A percentile compares a stretch with the other conserved stretches of the same genome.
These are phyloP conservation scores for Phenacoccus solenopsis DNA, from an alignment of 1,140 invertebrate genomes.

Conservation along the genomic window DNA sequence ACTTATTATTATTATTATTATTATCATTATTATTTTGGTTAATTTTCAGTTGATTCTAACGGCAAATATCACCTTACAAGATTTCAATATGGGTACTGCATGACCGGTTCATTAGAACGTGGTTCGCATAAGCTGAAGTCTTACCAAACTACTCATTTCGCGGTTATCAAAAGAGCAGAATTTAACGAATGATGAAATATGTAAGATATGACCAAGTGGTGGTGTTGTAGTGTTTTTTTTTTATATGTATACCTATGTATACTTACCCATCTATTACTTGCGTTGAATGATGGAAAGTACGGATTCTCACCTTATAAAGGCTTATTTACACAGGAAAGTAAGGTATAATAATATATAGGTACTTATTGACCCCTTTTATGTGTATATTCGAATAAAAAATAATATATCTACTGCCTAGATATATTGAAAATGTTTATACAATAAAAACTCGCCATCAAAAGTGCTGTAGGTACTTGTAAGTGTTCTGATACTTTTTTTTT, in stretches of 20 bases:
- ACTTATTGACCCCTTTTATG: no score
- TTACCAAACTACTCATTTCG: conserved; percentile 74
- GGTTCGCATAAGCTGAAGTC: conserved; percentile 58
- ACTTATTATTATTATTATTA: no score
- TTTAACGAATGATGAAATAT: conserved; percentile 20
- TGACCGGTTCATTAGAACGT: conserved; percentile 72
- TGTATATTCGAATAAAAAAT: no score
- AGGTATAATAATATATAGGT: no score
- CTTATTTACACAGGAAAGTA: no score
- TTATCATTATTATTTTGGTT: conserved; percentile 14
- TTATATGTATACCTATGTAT: background rate
- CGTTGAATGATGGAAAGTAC: background rate
- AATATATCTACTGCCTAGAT: no score
- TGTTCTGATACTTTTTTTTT: no score
- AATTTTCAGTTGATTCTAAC: conserved; percentile 38
- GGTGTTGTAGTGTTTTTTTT: background rate
- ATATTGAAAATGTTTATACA: no score
- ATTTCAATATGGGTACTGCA: conserved; percentile 81
- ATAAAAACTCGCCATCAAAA: no score
- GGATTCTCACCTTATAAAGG: no score
- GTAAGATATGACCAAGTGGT: background rate
- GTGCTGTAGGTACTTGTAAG: no score
- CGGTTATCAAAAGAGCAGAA: conserved; percentile 44
- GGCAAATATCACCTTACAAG: conserved; percentile 60
- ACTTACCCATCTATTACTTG: background rate